Base-by-base conservation (phyloP, 2,797 vertebrate genomes). In the Pipistrellus nathusii region DNA sequence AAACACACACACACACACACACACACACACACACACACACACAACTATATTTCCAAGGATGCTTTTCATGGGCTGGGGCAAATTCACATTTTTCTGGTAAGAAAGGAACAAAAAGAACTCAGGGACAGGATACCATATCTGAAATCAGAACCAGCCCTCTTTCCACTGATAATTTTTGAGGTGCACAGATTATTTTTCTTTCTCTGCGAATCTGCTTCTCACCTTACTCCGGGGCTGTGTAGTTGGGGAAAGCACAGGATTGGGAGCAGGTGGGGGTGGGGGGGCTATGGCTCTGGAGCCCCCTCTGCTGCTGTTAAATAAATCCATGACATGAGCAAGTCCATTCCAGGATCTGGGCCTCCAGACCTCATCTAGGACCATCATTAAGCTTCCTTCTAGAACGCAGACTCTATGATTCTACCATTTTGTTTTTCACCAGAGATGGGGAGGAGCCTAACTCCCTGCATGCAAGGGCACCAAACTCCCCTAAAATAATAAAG, bases 401-500 rank as follows among this genome's bases (percentile, higher is more conserved):
- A 55, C 44, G 93, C 90, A 93, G 90, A 15, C 73, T 84, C 91
- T 35, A 12, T 96, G 95, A 97, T 96, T 96, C 68, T 88, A 96
- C 95, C 94, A 85, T 76, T 69, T 81, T 66, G 57, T 55, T 91
- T 59, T 48, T 59, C 44, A 53, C 75, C 81, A 94, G 89, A 88
- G 77, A 85, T 38, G 30, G 44, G 78, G 46, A 89, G 72, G 77
- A 46, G 55, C 32, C 93, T 76, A 78, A 55, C 32, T 64, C 78
- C 23, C n/a, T 68, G 82, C 90, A 88, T 48, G 91, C 78, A 94
- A 84, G 85, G 25, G 30, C 93, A 91, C 64, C 90, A 97, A 97
- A 94, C 48, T 85, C 44, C 91, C 91, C 95, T 92, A 85, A 97
- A 98, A 97, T 80, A 88, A 91, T 41, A 59, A 97, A 96, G 35